phyloP scores from a whole-genome alignment of 2,113 vertebrate species.

The Oenanthe oenanthe region DNA sequence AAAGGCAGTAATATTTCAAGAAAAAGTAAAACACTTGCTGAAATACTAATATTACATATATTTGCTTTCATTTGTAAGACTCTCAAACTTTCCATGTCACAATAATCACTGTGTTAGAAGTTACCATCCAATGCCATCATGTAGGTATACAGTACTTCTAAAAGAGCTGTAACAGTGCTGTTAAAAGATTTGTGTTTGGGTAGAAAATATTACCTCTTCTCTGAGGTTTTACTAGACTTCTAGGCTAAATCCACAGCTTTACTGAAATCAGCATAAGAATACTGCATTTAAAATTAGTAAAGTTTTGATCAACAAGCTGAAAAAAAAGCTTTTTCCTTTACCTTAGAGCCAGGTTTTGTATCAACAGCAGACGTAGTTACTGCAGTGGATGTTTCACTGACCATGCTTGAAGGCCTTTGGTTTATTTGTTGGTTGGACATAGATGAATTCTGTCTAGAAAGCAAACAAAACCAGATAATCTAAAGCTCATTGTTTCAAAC shows the following conservation, averaged over 20 bases:
- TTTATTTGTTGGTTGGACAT: conserved; percentile 88
- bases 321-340: conserved; percentile 46
- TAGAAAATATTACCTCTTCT: neutral
- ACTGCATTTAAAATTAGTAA: neutral
- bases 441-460: conserved; percentile 82
- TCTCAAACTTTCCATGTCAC: neutral
- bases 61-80: neutral
- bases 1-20: neutral
- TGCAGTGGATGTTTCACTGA: conserved; percentile 87
- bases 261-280: neutral
- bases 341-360: conserved; percentile 82
- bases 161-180: neutral
- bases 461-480: neutral
- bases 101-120: neutral
- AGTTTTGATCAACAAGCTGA: neutral
- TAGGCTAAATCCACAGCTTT: neutral
- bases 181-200: neutral
- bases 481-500: neutral
- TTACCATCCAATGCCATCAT: neutral
- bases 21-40: neutral
- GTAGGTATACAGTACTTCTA: neutral
- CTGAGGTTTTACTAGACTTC: neutral
- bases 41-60: neutral
- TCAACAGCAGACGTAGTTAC: conserved; percentile 85
- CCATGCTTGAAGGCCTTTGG: conserved; percentile 92